Evolutionary conservation across 2,113 vertebrate genomes (phyloP), one percentile per base, ranked within the genome.

Genomic region (Copsychus sechellarum): DNA sequence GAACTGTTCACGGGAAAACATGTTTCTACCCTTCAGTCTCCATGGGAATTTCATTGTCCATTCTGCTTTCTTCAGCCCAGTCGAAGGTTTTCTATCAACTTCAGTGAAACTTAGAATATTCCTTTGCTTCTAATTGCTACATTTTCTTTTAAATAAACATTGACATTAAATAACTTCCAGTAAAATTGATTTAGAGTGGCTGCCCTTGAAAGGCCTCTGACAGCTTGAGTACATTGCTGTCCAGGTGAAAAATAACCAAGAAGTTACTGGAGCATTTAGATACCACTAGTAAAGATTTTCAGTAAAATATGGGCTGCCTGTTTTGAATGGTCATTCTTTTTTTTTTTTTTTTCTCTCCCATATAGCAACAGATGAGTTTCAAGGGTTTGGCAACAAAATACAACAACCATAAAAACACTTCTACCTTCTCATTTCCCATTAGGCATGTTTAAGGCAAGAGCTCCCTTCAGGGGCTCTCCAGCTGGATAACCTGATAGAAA

Each of bases 101-200:
- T 81, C 28, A 62, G 11, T 22, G 14, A 48, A 61, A 74, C 34
- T 26, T 51, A 6, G 28, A 66, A 34, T 26, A 77, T 45, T 65
- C 12, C 12, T 77, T 61, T 80, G 29, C 17, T 45, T 58, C 43
- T 70, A n/a, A 34, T 51, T 3, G 6, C 17, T 86, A 38, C 33
- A 29, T 82, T 77, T 94, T 86, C 45, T 95, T 94, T 92, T 72
- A 88, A 95, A 71, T 76, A 43, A 96, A 90, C 54, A 56, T 90
- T 34, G 69, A 71, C 83, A 90, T 95, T 42, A 95, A 89, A 79
- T 96, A 85, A 86, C 33, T 88, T 89, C 80, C 88, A 86, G 50
- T 88, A 88, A 87, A 60, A 92, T 70, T 93, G 94, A 94, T 67
- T 82, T 66, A 85, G 43, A 33, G 36, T 86, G 34, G 51, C 42